Evolutionary conservation across 2,888 invertebrate species (phyloP).

Genomic region (Agrilus mali): DNA sequence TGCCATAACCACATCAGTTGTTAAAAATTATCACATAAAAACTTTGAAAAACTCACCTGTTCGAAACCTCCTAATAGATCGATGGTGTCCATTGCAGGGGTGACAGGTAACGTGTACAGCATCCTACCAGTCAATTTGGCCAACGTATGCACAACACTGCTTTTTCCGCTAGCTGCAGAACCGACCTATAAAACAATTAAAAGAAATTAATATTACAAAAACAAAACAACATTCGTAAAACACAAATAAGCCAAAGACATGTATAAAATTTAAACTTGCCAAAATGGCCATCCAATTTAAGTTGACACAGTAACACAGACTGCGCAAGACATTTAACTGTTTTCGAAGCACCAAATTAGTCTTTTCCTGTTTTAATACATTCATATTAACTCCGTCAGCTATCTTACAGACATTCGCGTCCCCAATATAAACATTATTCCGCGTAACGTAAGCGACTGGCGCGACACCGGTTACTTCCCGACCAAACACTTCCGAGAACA

Average conservation of each 20-base stretch:
- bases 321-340: constrained; percentile 59
- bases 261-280: constrained; percentile 37
- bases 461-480: constrained; percentile 39
- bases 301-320: constrained; percentile 72
- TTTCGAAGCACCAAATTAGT: constrained; percentile 37
- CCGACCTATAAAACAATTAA: constrained; percentile 45
- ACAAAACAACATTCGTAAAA: not conserved
- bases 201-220: not conserved
- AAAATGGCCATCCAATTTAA: constrained; percentile 89
- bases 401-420: constrained; percentile 41
- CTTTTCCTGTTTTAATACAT: constrained; percentile 23
- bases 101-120: constrained; percentile 67
- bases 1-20: no score
- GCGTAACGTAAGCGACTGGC: constrained; percentile 47
- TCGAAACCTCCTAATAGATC: constrained; percentile 96
- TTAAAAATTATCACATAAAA: no score
- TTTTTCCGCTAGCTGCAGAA: constrained; percentile 66
- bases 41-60: constrained; percentile 50
- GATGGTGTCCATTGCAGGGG: constrained; percentile 87
- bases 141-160: constrained; percentile 59
- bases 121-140: constrained; percentile 63
- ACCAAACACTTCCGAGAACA: constrained; percentile 37
- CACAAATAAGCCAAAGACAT: not conserved
- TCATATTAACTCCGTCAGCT: constrained; percentile 18
- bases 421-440: constrained; percentile 48